Evolutionary conservation across 2,113 vertebrate genomes (phyloP).

Genomic region (Arizona elegans): DNA sequence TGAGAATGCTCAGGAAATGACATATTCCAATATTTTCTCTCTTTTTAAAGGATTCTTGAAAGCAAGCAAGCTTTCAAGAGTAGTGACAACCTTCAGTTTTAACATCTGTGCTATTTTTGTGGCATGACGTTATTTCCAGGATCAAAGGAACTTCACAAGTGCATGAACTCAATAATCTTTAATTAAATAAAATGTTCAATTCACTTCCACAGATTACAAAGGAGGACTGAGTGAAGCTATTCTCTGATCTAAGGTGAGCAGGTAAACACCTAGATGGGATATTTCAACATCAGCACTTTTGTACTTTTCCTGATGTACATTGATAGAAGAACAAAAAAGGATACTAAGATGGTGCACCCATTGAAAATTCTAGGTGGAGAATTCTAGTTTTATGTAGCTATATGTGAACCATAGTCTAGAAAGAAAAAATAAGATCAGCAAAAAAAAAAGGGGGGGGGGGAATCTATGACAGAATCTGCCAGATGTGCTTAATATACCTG

Average conservation of each 20-base stretch:
- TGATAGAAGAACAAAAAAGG: not conserved
- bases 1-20: not conserved
- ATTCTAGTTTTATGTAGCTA: not conserved
- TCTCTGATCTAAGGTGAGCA: not conserved
- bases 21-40: not conserved
- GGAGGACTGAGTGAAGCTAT: not conserved
- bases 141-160: not conserved
- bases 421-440: not conserved
- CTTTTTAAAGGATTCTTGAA: not conserved
- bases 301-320: not conserved
- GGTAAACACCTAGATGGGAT: not conserved
- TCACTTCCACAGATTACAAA: not conserved
- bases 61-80: not conserved
- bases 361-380: not conserved
- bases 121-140: not conserved
- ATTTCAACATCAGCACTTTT: not conserved
- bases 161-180: not conserved
- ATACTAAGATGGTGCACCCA: not conserved
- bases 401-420: not conserved
- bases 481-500: not conserved
- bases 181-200: not conserved
- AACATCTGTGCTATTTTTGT: not conserved
- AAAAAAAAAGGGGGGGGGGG: not conserved
- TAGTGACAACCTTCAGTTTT: not conserved
- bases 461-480: not conserved